phyloP scores from a whole-genome alignment of 2,113 vertebrate species.

The Dissostichus mawsoni region DNA sequence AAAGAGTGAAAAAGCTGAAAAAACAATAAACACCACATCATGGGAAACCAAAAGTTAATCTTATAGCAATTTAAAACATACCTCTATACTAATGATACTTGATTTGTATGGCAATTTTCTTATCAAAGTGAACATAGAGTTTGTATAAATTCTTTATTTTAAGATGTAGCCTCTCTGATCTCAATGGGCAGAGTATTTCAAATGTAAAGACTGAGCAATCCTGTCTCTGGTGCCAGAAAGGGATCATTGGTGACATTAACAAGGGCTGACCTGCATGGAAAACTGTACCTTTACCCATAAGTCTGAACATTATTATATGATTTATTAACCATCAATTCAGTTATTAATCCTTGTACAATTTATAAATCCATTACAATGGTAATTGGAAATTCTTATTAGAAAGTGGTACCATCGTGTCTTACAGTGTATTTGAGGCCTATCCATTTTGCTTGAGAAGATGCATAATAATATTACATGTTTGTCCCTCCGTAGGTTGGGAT shows the following conservation, averaged over 20 bases:
- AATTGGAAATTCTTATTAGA: not conserved
- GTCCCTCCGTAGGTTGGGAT: conserved; percentile 47
- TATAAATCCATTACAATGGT: not conserved
- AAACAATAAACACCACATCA: not conserved
- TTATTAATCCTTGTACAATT: not conserved
- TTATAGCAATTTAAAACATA: not conserved
- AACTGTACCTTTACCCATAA: too few relatives aligned
- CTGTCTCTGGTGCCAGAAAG: not conserved
- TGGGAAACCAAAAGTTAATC: not conserved
- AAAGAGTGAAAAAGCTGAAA: not conserved
- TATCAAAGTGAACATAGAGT: not conserved
- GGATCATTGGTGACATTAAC: not conserved
- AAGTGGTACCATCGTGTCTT: not conserved
- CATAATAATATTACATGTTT: conserved; percentile 3
- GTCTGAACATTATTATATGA: not conserved
- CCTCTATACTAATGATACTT: not conserved
- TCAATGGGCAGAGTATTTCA: not conserved
- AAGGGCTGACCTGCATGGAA: not conserved
- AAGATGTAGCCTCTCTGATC: not conserved
- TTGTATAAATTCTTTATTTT: not conserved
- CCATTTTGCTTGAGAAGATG: not conserved
- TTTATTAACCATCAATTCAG: not conserved
- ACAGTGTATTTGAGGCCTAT: not conserved
- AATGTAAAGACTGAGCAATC: not conserved
- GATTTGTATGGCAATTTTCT: not conserved